Conservation (phyloP, 2,888 invertebrate genomes). For the Sesia apiformis region DNA sequence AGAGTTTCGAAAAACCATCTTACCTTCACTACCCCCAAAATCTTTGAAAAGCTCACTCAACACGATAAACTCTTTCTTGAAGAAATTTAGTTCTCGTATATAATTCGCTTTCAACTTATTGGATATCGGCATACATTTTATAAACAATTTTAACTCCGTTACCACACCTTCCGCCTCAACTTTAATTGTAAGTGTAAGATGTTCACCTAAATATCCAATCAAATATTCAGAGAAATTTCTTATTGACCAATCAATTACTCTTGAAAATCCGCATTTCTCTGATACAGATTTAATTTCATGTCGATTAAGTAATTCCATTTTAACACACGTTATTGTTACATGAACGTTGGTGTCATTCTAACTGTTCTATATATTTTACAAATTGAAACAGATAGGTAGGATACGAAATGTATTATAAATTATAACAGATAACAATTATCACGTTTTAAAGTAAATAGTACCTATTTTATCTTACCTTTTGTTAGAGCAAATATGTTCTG, state of each 20-base stretch:
- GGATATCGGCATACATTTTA: constrained; percentile 74
- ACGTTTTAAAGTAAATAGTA: too few relatives aligned
- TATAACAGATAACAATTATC: too few relatives aligned
- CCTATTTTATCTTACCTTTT: too few relatives aligned
- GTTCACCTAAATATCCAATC: constrained; percentile 54
- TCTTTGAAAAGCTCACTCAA: constrained; percentile 38
- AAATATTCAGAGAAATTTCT: constrained; percentile 38
- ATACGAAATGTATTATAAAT: too few relatives aligned
- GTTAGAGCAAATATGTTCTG: too few relatives aligned
- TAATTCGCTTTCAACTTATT: constrained; percentile 59
- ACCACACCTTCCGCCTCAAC: constrained; percentile 18
- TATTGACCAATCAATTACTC: constrained; percentile 28
- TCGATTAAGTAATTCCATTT: constrained; percentile 35
- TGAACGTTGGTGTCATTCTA: too few relatives aligned
- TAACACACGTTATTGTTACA: background rate
- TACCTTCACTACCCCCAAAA: constrained; percentile 38
- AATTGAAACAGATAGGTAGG: too few relatives aligned
- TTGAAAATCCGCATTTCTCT: constrained; percentile 22
- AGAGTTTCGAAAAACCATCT: constrained; percentile 2
- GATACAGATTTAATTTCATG: constrained; percentile 34
- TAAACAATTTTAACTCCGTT: constrained; percentile 58
- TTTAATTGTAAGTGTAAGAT: constrained; percentile 36
- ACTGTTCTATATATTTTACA: too few relatives aligned
- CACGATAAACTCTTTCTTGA: constrained; percentile 49
- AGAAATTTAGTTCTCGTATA: constrained; percentile 38